phyloP scores from a whole-genome alignment of 2,113 vertebrate genomes.

The Cairina moschata region DNA sequence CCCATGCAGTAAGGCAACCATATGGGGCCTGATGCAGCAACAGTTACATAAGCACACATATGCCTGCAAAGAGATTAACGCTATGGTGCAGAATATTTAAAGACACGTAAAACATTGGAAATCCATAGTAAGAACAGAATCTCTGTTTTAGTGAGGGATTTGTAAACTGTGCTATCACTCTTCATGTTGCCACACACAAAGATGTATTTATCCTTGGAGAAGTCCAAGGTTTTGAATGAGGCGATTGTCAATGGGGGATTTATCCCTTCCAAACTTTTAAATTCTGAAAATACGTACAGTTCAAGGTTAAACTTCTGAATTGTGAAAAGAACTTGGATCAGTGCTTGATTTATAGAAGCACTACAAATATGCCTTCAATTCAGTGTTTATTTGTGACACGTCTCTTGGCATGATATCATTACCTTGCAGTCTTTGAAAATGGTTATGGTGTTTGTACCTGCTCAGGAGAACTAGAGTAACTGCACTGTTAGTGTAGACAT shows the following conservation, averaged over 20 bases:
- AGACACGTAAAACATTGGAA: not conserved
- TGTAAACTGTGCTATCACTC: not conserved
- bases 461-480: not conserved
- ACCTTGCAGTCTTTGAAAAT: not conserved
- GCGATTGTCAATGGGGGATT: not conserved
- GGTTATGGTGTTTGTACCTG: not conserved
- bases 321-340: not conserved
- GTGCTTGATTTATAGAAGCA: not conserved
- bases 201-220: not conserved
- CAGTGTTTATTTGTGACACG: not conserved
- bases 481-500: not conserved
- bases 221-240: not conserved
- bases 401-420: not conserved
- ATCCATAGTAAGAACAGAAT: not conserved
- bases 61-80: not conserved
- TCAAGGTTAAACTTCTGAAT: not conserved
- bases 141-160: not conserved
- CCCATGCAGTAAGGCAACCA: not conserved
- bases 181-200: not conserved
- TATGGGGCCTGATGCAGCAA: not conserved
- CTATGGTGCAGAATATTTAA: not conserved
- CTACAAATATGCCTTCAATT: not conserved
- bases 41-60: not conserved
- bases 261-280: not conserved
- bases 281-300: not conserved